These are phyloP conservation scores for Nannospalax galili DNA, from an alignment of 2,113 vertebrate species.

Conservation along the genomic window DNA sequence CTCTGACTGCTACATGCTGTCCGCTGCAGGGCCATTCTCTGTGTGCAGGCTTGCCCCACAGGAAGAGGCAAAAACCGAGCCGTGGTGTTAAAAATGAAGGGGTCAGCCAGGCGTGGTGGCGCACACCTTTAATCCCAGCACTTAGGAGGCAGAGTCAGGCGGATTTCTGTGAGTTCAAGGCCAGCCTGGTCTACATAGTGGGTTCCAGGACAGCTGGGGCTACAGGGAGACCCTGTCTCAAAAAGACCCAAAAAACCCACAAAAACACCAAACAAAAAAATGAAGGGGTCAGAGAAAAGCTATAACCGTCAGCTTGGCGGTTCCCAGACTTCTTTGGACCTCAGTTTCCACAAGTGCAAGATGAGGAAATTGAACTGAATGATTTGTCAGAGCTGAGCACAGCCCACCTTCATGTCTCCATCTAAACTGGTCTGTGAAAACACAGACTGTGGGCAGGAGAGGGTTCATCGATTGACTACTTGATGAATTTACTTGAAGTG, in stretches of 20 bases:
- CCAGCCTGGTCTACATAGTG: too few species aligned
- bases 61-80: neutral
- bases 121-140: too few species aligned
- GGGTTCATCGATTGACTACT: too few species aligned
- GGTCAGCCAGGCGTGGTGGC: too few species aligned
- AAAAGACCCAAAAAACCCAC: too few species aligned
- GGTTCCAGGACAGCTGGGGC: too few species aligned
- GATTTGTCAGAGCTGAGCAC: neutral
- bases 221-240: too few species aligned
- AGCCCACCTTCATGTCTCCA: neutral
- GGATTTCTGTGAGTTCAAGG: too few species aligned
- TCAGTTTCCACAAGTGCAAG: neutral
- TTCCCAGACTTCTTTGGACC: neutral
- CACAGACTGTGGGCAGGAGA: neutral
- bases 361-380: neutral
- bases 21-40: neutral
- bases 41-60: neutral
- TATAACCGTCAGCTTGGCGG: neutral
- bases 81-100: neutral
- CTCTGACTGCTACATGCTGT: neutral
- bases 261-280: too few species aligned
- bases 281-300: neutral
- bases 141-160: too few species aligned
- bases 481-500: neutral
- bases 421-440: neutral